Base-by-base conservation (phyloP, 2,113 vertebrate genomes). In the Forbesichthys agassizii region DNA sequence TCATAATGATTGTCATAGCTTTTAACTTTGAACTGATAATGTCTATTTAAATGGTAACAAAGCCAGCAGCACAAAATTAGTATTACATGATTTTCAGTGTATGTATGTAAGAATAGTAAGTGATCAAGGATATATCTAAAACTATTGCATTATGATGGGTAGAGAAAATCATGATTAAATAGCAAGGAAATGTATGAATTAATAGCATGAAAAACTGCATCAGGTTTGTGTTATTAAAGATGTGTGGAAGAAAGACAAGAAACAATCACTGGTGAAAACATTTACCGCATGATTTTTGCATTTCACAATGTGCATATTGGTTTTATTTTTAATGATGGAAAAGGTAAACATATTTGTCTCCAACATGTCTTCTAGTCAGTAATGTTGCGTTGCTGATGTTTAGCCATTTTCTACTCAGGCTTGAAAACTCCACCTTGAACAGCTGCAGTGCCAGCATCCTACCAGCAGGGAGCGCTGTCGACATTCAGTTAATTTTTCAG, bases 361-460 rank as follows among this genome's bases (percentile, higher is more conserved):
- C 56, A 66, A 66, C 72, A 51, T 33, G 14, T n/a, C 27, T 36
- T 62, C 52, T 58, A 12, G 68, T 61, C 52, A 68, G 58, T 64
- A 67, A 69, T 74, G 63, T 72, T 51, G 11, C 52, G 54, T 84
- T 58, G 60, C 66, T 61, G 63, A 85, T 69, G 65, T 74, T 79
- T 60, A 84, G 87, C 78, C 85, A 88, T 87, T 78, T 74, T 78
- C 71, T 85, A 86, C 88, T 89, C 88, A 89, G 90, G 86, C 90
- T 86, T 79, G 62, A 63, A 74, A 62, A 69, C 9, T 59, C 75
- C 64, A 69, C 74, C 65, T 75, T 72, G 72, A 79, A 78, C 75
- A 80, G 83, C 86, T 84, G 87, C 81, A 78, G 84, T 74, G 82
- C 68, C 73, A 65, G 75, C 71, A 53, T 79, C 67, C 57, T 48